A percentile compares a stretch with the other conserved stretches of the same genome.
These are phyloP conservation scores for Rhinella marina DNA, from an alignment of 2,797 vertebrate species.

Conservation along the genomic window DNA sequence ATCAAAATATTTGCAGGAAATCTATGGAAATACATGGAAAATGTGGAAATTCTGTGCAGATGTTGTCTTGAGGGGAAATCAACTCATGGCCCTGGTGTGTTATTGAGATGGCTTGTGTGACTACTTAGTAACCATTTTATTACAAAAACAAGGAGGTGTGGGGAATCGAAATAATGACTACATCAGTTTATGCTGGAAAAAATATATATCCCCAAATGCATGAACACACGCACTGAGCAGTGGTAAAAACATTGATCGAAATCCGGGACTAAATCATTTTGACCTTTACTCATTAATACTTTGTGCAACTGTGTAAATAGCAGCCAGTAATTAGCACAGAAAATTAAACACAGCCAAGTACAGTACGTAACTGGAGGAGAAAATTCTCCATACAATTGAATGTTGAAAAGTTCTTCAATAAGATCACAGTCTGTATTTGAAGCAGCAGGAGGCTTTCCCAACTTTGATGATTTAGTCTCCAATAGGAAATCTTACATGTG, in stretches of 20 bases:
- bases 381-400: conserved; percentile 52
- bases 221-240: not conserved
- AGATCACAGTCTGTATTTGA: conserved; percentile 44
- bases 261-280: not conserved
- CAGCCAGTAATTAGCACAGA: conserved; percentile 9
- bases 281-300: conserved; percentile 28
- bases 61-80: no score
- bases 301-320: conserved; percentile 46
- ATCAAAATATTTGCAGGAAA: not conserved
- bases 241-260: not conserved
- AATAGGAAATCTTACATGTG: conserved; percentile 43
- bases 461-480: conserved; percentile 48
- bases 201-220: not conserved
- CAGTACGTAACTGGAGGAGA: conserved; percentile 33
- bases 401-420: conserved; percentile 43
- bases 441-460: conserved; percentile 41
- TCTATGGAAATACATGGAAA: not conserved
- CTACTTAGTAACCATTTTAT: not conserved
- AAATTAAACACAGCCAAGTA: conserved; percentile 42
- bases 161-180: not conserved
- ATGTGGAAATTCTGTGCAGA: not conserved
- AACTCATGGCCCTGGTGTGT: not conserved
- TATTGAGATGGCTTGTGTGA: not conserved
- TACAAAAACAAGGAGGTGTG: not conserved
- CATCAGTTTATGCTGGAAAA: not conserved